Percentiles rank a stretch among this genome's conserved stretches.
These are phyloP conservation scores for Sebastes vulpes DNA, from an alignment of 2,797 vertebrate species.

Conservation along the genomic window DNA sequence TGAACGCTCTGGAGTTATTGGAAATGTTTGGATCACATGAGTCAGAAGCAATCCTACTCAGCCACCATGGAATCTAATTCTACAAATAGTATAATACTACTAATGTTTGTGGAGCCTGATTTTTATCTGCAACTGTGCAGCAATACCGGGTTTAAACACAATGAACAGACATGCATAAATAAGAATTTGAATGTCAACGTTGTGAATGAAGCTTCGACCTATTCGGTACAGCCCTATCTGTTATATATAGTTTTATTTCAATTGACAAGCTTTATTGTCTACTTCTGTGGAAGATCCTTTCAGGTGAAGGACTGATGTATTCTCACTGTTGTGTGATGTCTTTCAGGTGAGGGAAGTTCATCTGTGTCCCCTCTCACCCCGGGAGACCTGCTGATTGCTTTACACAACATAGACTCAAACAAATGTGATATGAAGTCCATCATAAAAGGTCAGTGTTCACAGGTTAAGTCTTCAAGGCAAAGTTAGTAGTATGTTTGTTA, in stretches of 20 bases:
- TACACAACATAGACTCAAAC: constrained; percentile 95
- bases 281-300: background rate
- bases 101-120: no score
- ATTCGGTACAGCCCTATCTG: no score
- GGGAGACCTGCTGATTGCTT: constrained; percentile 92
- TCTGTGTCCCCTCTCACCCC: constrained; percentile 94
- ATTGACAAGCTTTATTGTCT: background rate
- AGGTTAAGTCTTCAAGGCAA: background rate
- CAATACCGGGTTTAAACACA: no score
- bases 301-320: background rate
- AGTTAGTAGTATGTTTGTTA: background rate
- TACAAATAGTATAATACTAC: no score
- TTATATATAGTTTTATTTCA: rapidly evolving
- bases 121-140: no score
- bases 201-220: no score
- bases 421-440: constrained; percentile 99
- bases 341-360: constrained; percentile 91
- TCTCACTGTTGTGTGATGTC: background rate
- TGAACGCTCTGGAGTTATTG: no score
- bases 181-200: no score
- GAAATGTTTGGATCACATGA: no score
- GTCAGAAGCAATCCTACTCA: no score
- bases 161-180: no score
- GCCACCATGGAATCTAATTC: no score
- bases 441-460: constrained; percentile 90